Base-by-base conservation (phyloP, 2,888 invertebrate species). In the Leistus spinibarbis region DNA sequence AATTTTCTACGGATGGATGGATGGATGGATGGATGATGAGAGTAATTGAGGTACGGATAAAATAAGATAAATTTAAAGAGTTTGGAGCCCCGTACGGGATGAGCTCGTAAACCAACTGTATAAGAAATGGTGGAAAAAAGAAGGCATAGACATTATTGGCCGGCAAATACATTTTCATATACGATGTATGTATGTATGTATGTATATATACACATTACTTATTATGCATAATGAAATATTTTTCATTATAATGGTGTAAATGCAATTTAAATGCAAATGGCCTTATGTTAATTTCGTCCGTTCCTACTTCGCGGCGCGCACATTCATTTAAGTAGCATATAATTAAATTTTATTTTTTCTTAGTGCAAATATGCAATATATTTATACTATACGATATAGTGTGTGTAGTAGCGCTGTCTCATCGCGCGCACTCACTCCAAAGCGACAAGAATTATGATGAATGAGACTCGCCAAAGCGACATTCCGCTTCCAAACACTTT, bases 261-360 rank as follows among this genome's bases (percentile, higher is more conserved):
- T 83, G 85, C 84, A 86, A 86, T 86, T 85, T 86, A 86, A 85
- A 86, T 86, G 86, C 85, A 85, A 86, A 86, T 86, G 82, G 84
- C 84, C 85, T 85, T 85, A 86, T 85, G 86, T 85, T 86, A 86
- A 86, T 85, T 77, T 84, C 82, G 82, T 80, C n/a, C n/a, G n/a
- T n/a, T n/a, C n/a, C n/a, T n/a, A 82, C 83, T 83, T 81, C 84
- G 7, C 40, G 84, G 83, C 82, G 85, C 83, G 83, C 89, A 89
- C 90, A 89, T 89, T 89, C 88, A 88, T 89, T 89, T 90, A 90
- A 90, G 90, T 89, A 90, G 89, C 89, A 89, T 88, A 90, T 90
- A 90, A 90, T 90, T 90, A 89, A 89, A 89, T 90, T 90, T 90
- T 84, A 84, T 83, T 84, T 84, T 84, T 84, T 81, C 81, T 79